Percentiles rank a stretch among this genome's conserved stretches.
Conservation (phyloP, 1,140 invertebrate genomes). For the Tetraneura akinire region DNA sequence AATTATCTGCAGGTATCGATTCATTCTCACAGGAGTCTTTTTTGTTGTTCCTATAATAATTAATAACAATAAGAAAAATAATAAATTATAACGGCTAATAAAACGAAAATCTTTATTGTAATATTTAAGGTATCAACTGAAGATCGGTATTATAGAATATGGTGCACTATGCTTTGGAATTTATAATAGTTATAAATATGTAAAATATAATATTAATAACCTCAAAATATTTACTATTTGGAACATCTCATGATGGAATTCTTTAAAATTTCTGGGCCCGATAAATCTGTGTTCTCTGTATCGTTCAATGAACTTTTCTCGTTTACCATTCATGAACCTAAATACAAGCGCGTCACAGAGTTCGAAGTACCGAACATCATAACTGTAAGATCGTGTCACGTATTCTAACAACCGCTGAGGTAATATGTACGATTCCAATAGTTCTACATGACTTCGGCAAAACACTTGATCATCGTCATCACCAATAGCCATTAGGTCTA, state of each 20-base stretch:
- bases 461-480: no score
- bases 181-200: no score
- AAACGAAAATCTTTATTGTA: not conserved
- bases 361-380: not conserved
- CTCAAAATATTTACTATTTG: not conserved
- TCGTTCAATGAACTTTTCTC: not conserved
- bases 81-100: not conserved
- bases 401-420: conserved; percentile 6
- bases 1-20: no score
- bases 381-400: not conserved
- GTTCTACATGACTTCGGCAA: not conserved
- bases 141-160: no score
- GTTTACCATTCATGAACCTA: not conserved
- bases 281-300: not conserved
- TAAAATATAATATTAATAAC: not conserved
- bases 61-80: not conserved
- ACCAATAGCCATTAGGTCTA: not conserved
- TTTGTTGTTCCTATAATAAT: not conserved
- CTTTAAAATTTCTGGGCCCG: not conserved
- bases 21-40: no score
- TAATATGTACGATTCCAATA: not conserved
- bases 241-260: not conserved
- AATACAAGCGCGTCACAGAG: conserved; percentile 15
- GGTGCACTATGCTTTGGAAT: no score
- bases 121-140: no score